phyloP scores from a whole-genome alignment of 2,797 vertebrate genomes.

The Sebastes vulpes region DNA sequence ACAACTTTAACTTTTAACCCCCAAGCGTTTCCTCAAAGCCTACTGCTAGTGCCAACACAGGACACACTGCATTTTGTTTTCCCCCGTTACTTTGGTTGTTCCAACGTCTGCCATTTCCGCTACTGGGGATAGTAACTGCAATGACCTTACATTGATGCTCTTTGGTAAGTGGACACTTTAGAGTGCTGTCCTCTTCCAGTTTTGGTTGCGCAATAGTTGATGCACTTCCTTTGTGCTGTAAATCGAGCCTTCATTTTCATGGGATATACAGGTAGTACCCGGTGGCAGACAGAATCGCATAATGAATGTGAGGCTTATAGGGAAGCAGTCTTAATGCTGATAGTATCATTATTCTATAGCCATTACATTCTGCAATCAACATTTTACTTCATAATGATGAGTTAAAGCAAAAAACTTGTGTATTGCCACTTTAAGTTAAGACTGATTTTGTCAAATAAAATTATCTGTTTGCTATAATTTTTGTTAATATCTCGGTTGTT shows the following conservation, averaged over 20 bases:
- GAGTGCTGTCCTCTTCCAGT: neutral
- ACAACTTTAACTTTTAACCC: no score
- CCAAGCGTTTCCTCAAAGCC: no score
- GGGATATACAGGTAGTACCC: no score
- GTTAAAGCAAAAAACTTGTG: neutral
- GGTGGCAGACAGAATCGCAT: no score
- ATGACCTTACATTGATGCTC: neutral
- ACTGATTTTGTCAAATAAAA: neutral
- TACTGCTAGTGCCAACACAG: neutral
- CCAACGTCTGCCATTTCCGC: neutral
- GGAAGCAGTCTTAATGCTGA: no score
- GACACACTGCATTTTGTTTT: neutral
- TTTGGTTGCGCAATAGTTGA: neutral
- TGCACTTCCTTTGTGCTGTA: no score
- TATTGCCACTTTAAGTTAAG: neutral
- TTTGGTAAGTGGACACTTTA: neutral
- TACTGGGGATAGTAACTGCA: neutral
- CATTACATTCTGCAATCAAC: neutral
- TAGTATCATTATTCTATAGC: no score
- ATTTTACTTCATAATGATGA: neutral
- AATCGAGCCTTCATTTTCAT: no score
- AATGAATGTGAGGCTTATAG: no score
- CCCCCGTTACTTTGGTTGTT: neutral
- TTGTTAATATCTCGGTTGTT: neutral
- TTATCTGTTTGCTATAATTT: neutral